A percentile compares a stretch with the other conserved stretches of the same genome.
Evolutionary conservation across 2,113 vertebrate species (phyloP).

Genomic region (Lophura nycthemera): DNA sequence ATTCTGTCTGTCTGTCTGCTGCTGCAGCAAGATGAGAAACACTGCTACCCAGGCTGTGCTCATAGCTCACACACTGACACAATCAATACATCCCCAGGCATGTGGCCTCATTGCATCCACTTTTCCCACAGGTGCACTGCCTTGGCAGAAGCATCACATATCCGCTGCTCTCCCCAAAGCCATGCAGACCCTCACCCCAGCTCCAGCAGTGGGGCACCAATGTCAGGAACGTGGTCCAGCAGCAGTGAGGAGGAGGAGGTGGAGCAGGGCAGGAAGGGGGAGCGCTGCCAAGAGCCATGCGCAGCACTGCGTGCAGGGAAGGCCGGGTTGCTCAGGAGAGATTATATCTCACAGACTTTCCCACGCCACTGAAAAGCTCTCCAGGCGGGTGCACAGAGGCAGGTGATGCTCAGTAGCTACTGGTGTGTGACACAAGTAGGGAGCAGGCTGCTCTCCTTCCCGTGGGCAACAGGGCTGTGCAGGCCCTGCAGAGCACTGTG

Average conservation of each 20-base stretch:
- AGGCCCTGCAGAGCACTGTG: neutral
- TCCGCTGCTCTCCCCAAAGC: neutral
- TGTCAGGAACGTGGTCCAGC: neutral
- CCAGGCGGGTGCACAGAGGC: neutral
- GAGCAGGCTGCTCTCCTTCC: neutral
- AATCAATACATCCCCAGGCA: neutral
- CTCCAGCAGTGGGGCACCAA: neutral
- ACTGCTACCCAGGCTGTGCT: neutral
- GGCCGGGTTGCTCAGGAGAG: neutral
- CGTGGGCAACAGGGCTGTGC: accelerated
- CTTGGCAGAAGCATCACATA: neutral
- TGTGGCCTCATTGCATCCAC: neutral
- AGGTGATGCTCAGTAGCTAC: conserved; percentile 12
- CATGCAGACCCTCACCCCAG: accelerated
- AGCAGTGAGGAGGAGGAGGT: neutral
- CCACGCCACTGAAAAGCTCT: neutral
- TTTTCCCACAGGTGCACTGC: neutral
- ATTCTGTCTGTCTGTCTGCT: neutral
- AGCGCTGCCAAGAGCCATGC: neutral
- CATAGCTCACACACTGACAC: neutral
- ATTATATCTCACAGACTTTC: conserved; percentile 63
- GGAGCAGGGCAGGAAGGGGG: neutral
- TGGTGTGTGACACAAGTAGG: neutral
- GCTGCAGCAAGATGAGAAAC: accelerated
- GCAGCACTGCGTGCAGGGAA: accelerated